phyloP scores from a whole-genome alignment of 2,113 vertebrate species.

The Todiramphus saurophagus region DNA sequence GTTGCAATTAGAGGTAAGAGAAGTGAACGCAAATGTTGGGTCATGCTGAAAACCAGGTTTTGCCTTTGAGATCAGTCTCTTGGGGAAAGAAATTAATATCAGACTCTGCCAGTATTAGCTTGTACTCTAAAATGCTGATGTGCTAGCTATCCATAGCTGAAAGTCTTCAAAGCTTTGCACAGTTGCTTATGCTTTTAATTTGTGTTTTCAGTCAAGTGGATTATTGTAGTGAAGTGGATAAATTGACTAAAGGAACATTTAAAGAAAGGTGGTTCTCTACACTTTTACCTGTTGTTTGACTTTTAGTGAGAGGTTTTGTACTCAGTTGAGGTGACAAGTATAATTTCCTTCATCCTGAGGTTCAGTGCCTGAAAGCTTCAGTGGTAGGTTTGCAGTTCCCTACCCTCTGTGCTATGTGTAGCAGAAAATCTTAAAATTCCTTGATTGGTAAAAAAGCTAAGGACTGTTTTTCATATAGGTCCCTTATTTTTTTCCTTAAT shows the following conservation, averaged over 20 bases:
- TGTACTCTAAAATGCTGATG: background rate
- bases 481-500: background rate
- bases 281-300: background rate
- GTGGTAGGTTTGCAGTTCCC: background rate
- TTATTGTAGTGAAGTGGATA: background rate
- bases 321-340: background rate
- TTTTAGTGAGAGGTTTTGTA: background rate
- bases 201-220: background rate
- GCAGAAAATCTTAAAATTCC: background rate
- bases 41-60: background rate
- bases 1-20: background rate
- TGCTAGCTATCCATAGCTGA: background rate
- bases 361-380: background rate
- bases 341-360: background rate
- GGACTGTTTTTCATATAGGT: background rate
- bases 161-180: background rate
- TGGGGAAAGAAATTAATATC: accelerated
- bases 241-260: background rate
- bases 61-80: background rate
- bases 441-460: background rate
- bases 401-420: background rate
- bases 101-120: background rate
- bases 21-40: background rate
- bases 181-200: background rate
- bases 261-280: background rate